These are phyloP conservation scores for Gadus chalcogrammus DNA, from an alignment of 2,113 vertebrate species.

Conservation along the genomic window DNA sequence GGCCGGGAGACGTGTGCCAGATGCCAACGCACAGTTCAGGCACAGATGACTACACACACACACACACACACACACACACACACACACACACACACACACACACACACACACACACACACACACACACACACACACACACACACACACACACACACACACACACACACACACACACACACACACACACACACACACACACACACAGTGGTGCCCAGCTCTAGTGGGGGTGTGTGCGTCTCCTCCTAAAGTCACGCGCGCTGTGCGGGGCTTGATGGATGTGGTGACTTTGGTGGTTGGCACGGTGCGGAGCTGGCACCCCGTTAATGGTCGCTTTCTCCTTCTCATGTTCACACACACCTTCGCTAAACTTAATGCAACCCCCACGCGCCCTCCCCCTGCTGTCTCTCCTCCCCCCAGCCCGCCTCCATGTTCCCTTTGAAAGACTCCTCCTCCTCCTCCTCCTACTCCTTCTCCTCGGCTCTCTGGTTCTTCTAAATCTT, in stretches of 20 bases:
- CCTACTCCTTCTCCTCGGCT: slow-evolving; percentile 7
- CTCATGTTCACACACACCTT: slow-evolving; percentile 6
- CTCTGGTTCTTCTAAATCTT: not conserved
- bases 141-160: slow-evolving; percentile 32
- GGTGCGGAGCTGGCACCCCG: slow-evolving; percentile 47
- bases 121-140: no score
- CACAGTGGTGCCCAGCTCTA: slow-evolving; percentile 64
- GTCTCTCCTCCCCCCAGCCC: no score
- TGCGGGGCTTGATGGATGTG: slow-evolving; percentile 62
- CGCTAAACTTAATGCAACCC: not conserved
- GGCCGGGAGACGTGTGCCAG: slow-evolving; percentile 91
- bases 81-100: slow-evolving; percentile 7
- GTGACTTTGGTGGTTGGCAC: slow-evolving; percentile 63
- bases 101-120: slow-evolving; percentile 11
- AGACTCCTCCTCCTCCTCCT: not conserved
- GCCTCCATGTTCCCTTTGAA: not conserved
- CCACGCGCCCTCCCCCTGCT: not conserved
- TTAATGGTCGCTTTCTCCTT: slow-evolving; percentile 63
- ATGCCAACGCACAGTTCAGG: slow-evolving; percentile 84
- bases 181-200: slow-evolving; percentile 24
- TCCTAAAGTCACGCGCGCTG: slow-evolving; percentile 47
- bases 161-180: slow-evolving; percentile 40
- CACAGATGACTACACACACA: slow-evolving; percentile 78
- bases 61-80: slow-evolving; percentile 8
- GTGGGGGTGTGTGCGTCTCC: slow-evolving; percentile 60